These are phyloP conservation scores for Ditylenchus dipsaci DNA, from an alignment of 1,140 invertebrate species.

Conservation along the genomic window DNA sequence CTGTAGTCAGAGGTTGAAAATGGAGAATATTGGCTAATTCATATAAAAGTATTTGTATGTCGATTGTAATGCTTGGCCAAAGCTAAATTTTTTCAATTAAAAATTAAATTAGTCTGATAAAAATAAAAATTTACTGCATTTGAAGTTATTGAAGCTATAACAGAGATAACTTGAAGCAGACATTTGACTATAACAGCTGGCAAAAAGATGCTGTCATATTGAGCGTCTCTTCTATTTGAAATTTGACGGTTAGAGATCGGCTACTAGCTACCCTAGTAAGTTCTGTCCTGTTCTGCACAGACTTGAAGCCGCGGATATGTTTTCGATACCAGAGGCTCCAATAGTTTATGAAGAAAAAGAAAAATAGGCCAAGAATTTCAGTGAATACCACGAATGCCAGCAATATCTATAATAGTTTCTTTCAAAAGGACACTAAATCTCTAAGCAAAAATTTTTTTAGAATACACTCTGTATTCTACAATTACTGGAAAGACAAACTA, in stretches of 20 bases:
- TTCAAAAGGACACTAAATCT: not conserved
- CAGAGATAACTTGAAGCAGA: not conserved
- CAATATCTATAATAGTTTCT: not conserved
- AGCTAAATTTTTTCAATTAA: not conserved
- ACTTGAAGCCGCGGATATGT: not conserved
- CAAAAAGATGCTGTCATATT: not conserved
- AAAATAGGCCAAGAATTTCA: not conserved
- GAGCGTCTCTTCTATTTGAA: not conserved
- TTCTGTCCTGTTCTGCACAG: not conserved
- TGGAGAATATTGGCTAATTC: not conserved
- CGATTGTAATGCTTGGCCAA: not conserved
- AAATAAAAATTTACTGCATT: too few species aligned
- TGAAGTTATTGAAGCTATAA: not conserved
- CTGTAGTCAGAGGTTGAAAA: not conserved
- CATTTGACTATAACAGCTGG: not conserved
- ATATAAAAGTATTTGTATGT: not conserved
- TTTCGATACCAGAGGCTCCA: conserved; percentile 1
- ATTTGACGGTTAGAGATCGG: not conserved
- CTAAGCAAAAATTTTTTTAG: too few species aligned
- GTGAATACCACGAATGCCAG: not conserved
- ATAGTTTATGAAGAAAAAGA: not conserved
- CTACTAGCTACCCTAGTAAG: not conserved
- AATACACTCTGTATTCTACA: too few species aligned
- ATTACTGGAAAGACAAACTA: too few species aligned
- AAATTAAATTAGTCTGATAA: too few species aligned